Base-by-base conservation (phyloP, 2,113 vertebrate genomes). In the Todiramphus chloris region DNA sequence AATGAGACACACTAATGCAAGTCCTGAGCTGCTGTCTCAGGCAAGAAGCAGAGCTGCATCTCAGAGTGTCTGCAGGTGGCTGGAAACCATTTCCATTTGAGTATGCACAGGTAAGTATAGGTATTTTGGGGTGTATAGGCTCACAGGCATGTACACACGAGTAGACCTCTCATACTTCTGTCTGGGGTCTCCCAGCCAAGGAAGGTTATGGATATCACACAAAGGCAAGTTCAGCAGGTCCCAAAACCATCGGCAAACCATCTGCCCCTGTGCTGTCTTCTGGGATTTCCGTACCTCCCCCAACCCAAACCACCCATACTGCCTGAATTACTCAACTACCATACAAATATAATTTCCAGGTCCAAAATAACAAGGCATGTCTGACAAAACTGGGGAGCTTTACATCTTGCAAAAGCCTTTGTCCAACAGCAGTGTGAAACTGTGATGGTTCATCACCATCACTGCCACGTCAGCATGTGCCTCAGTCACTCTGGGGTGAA, bases 401-500 rank as follows among this genome's bases (percentile, higher is more conserved):
- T n/a, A 6, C 5, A 24, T 30, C 12, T 55, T 55, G 21, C 51
- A 68, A 39, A 83, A 63, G n/a, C 19, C 14, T 0, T 5, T 27
- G 46, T 43, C 25, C 69, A 25, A n/a, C 21, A 1, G 0, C 2
- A 15, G 50, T 1, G 0, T 6, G 51, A 55, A 84, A 1, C 39
- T 2, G 1, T 53, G 37, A 4, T 0, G 2, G 79, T 24, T 13
- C 27, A 1, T 3, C 0, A 0, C 39, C 56, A 0, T 17, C 92
- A 6, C 51, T 5, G 5, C 41, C 69, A 44, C 46, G 11, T 14
- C 68, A n/a, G 67, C 0, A 0, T 0, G 21, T 5, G 20, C 43
- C 46, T 35, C 23, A 24, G 41, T 4, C 30, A 25, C 43, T 50
- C 85, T 31, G 23, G 58, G 15, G 12, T 7, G 2, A 77, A 25